phyloP scores from a whole-genome alignment of 2,888 invertebrate genomes.

The Nasonovia ribisnigri region DNA sequence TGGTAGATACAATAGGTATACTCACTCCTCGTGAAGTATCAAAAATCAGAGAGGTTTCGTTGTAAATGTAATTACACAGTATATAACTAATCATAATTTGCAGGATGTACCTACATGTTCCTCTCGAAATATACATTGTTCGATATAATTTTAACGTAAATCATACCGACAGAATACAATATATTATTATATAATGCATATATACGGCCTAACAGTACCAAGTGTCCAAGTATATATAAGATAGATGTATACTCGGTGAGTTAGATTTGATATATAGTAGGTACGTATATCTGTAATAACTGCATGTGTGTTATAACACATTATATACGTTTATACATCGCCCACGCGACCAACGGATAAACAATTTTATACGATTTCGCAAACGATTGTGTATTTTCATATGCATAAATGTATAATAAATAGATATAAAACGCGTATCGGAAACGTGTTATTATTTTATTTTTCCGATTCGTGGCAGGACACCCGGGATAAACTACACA shows the following conservation, averaged over 20 bases:
- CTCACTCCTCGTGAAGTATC: background rate
- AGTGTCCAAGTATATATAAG: background rate
- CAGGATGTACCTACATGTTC: no score
- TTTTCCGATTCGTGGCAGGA: conserved; percentile 1
- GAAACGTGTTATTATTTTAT: conserved; percentile 14
- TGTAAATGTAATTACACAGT: background rate
- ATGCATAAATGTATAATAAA: background rate
- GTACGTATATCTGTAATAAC: background rate
- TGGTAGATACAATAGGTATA: background rate
- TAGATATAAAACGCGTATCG: background rate
- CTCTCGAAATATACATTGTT: background rate
- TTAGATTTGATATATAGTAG: background rate
- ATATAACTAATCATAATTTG: no score
- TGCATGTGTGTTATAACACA: background rate
- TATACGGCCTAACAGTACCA: background rate
- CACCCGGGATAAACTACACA: background rate
- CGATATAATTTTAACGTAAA: background rate
- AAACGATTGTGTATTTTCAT: background rate
- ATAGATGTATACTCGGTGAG: background rate
- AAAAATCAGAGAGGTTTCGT: background rate
- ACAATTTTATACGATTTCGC: conserved; percentile 5
- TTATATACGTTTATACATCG: background rate
- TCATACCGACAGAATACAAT: background rate
- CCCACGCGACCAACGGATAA: background rate
- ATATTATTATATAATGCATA: background rate